These are phyloP conservation scores for Salmo trutta DNA, from an alignment of 2,797 vertebrate species.

Conservation along the genomic window DNA sequence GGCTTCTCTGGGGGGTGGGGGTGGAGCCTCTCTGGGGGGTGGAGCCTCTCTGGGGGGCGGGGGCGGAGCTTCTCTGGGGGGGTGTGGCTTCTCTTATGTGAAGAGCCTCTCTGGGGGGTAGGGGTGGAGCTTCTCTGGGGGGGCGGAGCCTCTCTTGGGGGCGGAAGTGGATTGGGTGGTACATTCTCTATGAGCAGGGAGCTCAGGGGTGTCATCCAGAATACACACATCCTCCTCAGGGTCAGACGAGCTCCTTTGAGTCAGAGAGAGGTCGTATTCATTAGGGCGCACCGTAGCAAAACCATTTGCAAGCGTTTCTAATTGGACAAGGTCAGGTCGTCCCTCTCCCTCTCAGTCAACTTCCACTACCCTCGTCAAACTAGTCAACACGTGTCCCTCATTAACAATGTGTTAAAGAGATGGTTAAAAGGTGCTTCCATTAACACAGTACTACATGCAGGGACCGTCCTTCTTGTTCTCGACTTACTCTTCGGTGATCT, in stretches of 20 bases:
- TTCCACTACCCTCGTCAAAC: no score
- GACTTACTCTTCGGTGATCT: conserved; percentile 29
- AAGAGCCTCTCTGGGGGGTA: not conserved
- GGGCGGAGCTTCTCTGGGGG: conserved; percentile 57
- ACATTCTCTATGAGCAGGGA: not conserved
- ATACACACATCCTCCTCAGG: not conserved
- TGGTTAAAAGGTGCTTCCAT: not conserved
- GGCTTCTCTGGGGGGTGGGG: not conserved
- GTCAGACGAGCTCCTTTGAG: conserved; percentile 35
- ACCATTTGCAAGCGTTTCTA: not conserved
- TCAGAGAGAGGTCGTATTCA: not conserved
- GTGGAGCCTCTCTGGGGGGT: not conserved
- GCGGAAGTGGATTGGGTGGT: not conserved
- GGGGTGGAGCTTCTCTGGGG: not conserved
- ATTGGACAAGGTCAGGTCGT: not conserved
- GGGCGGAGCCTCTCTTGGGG: not conserved
- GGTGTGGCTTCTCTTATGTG: no score
- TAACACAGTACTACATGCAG: not conserved
- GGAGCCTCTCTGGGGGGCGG: not conserved
- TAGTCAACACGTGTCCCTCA: no score
- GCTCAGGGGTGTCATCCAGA: conserved; percentile 31
- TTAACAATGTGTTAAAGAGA: not conserved
- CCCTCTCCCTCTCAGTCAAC: no score
- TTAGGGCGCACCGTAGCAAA: no score
- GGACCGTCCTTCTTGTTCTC: not conserved